These are phyloP conservation scores for Poeciliopsis retropinna DNA, from an alignment of 2,113 vertebrate species.

Conservation along the genomic window DNA sequence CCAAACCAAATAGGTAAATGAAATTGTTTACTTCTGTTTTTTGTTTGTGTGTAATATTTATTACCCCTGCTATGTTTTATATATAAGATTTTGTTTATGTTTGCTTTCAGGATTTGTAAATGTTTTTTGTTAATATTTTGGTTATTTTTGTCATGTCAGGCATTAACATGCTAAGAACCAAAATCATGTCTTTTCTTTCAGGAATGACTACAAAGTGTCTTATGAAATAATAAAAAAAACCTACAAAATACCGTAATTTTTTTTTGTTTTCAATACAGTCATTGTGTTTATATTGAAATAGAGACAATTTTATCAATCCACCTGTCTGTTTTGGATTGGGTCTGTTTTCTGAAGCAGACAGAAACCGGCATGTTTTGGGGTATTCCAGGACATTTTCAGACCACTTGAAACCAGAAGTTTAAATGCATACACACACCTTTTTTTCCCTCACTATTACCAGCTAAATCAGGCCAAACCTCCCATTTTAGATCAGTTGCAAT, in stretches of 20 bases:
- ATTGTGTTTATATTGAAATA: slow-evolving; percentile 52
- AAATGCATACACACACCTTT: too few species aligned
- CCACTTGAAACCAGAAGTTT: too few species aligned
- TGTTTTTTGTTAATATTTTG: slow-evolving; percentile 61
- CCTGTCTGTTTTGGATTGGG: too few species aligned
- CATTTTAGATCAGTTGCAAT: too few species aligned
- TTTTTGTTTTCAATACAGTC: slow-evolving; percentile 58
- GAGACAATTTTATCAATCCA: neutral
- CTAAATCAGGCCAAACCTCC: too few species aligned
- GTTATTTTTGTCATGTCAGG: slow-evolving; percentile 47
- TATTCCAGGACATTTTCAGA: too few species aligned
- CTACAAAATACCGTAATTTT: slow-evolving; percentile 51
- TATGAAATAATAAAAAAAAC: slow-evolving; percentile 67
- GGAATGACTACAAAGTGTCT: slow-evolving; percentile 75
- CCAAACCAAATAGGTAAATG: slow-evolving; percentile 69
- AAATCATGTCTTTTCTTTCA: slow-evolving; percentile 70
- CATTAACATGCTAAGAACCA: slow-evolving; percentile 76
- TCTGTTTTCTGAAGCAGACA: too few species aligned
- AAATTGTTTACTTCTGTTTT: slow-evolving; percentile 70
- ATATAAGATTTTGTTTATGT: slow-evolving; percentile 78
- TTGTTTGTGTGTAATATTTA: slow-evolving; percentile 82
- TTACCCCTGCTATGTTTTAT: slow-evolving; percentile 80
- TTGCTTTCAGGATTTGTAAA: slow-evolving; percentile 69
- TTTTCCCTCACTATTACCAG: too few species aligned
- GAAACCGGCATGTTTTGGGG: too few species aligned